These are phyloP conservation scores for Tachypleus tridentatus DNA, from an alignment of 1,140 invertebrate genomes.

Conservation along the genomic window DNA sequence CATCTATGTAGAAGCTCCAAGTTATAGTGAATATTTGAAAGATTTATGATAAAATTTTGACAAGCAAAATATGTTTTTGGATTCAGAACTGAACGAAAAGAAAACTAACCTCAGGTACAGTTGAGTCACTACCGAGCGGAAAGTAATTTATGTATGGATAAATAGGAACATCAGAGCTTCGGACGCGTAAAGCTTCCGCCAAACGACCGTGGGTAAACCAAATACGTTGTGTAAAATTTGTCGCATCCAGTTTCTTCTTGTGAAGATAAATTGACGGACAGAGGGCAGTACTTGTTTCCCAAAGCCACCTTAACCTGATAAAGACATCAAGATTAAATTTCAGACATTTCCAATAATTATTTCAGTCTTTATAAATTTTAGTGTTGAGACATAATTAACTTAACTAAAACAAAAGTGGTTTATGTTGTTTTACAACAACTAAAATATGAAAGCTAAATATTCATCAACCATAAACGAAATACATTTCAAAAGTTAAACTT, in stretches of 20 bases:
- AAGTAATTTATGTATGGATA: too few species aligned
- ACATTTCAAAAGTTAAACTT: too few species aligned
- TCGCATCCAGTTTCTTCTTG: neutral
- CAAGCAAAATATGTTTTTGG: neutral
- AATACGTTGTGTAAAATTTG: slow-evolving; percentile 4
- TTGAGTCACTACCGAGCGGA: neutral
- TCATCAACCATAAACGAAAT: too few species aligned
- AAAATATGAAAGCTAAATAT: too few species aligned
- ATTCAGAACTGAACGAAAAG: slow-evolving; percentile 5
- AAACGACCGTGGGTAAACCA: slow-evolving; percentile 6
- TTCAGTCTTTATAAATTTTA: too few species aligned
- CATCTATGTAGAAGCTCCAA: too few species aligned
- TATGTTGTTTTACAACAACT: too few species aligned
- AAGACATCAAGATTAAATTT: neutral
- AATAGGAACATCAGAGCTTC: too few species aligned
- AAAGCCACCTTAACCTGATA: slow-evolving; percentile 8
- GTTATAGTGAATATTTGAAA: too few species aligned
- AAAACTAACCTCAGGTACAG: neutral
- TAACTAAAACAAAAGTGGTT: too few species aligned
- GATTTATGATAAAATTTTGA: neutral
- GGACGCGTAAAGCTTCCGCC: slow-evolving; percentile 2
- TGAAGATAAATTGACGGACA: slow-evolving; percentile 9
- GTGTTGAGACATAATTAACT: too few species aligned
- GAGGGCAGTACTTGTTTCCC: slow-evolving; percentile 4
- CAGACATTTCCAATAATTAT: too few species aligned